Evolutionary conservation across 2,888 invertebrate species (phyloP).

Genomic region (Apodemia zela): DNA sequence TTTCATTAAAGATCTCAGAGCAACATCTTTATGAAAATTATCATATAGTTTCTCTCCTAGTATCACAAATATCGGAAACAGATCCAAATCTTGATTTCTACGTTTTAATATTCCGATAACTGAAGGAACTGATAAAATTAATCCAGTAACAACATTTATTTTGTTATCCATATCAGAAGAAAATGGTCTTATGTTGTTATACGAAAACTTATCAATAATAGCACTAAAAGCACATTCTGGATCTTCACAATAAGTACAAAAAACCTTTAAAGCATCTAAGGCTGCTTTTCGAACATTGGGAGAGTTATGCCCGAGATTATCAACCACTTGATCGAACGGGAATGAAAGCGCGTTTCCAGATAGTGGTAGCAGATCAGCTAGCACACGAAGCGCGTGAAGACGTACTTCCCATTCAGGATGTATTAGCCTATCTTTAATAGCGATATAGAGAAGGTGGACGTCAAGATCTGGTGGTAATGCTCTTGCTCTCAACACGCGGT

Average conservation of each 20-base stretch:
- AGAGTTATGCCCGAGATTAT: conserved; percentile 89
- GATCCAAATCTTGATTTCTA: conserved; percentile 66
- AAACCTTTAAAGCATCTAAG: conserved; percentile 86
- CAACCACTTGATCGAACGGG: conserved; percentile 86
- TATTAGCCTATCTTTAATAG: conserved; percentile 85
- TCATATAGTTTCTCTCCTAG: conserved; percentile 78
- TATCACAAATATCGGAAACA: conserved; percentile 74
- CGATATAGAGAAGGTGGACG: conserved; percentile 83
- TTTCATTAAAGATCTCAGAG: conserved; percentile 85
- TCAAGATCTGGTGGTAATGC: conserved; percentile 85
- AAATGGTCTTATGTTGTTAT: conserved; percentile 76
- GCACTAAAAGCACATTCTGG: conserved; percentile 84
- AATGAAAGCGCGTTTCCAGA: conserved; percentile 84
- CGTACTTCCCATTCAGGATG: conserved; percentile 93
- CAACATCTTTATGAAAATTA: conserved; percentile 82
- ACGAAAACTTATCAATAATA: conserved; percentile 83
- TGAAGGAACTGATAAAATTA: conserved; percentile 83
- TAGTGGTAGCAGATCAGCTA: conserved; percentile 88
- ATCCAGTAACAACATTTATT: conserved; percentile 82
- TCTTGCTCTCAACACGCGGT: conserved; percentile 87
- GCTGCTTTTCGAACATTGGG: conserved; percentile 91
- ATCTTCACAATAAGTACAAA: conserved; percentile 84
- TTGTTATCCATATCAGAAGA: conserved; percentile 73
- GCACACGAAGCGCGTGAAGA: conserved; percentile 88
- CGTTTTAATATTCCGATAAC: conserved; percentile 79